Evolutionary conservation across 2,888 invertebrate genomes (phyloP), one percentile per base, ranked within the genome.

Genomic region (Nomada ferruginata): DNA sequence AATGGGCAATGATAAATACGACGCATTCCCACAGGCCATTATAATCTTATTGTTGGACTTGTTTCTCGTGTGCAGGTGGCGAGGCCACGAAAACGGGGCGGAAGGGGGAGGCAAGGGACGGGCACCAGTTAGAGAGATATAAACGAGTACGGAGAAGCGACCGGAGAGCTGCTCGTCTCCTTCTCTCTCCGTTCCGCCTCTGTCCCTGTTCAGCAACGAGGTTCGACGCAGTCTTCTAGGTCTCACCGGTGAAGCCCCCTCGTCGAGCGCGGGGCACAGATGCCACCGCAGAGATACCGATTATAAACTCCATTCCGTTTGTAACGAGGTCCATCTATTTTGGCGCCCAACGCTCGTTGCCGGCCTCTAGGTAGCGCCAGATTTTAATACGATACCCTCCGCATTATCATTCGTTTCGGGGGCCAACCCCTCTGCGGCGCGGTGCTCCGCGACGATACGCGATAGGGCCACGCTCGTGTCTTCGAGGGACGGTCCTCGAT

Each of bases 281-380:
- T 93, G 92, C 91, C 91, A 91, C 90, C 89, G 87, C 83, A 83
- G 90, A 93, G 93, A 93, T 93, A 93, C 92, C 90, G 91, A 93
- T 93, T 93, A 93, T 92, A 92, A 93, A 93, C 91, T 93, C 93
- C 92, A 93, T 93, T 93, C 91, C 93, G 93, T 93, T 93, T 93
- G 92, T 93, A 93, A 93, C 92, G 92, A 93, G 93, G 89, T 92
- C 92, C 93, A 93, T 93, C 92, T 93, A 93, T 93, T 93, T 93
- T 91, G 92, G 92, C 93, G 92, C 90, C 91, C 91, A 85, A 84
- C 85, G 83, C 84, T 86, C 82, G 86, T 87, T 87, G 88, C n/a
- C 85, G 84, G 84, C 85, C 85, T 85, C 89, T 91, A 91, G 89
- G 91, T 92, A 92, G 91, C 91, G 85, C 87, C 87, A 89, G 91